These are phyloP conservation scores for Sebastes baramenuke DNA, from an alignment of 2,797 vertebrate genomes.

Conservation along the genomic window DNA sequence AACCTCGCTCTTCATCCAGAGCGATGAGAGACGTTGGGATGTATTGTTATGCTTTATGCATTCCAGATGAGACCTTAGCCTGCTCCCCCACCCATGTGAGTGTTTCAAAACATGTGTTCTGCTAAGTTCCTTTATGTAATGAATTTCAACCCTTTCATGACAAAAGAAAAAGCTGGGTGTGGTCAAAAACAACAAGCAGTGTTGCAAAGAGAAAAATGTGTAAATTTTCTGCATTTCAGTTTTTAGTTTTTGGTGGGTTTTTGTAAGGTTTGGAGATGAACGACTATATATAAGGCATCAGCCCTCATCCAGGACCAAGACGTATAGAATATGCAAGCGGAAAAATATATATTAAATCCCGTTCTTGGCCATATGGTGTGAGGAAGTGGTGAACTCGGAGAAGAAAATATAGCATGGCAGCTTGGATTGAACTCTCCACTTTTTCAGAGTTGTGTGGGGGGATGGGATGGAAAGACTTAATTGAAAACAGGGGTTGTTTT, in stretches of 20 bases:
- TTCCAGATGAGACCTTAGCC: constrained; percentile 80
- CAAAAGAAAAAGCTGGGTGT: constrained; percentile 54
- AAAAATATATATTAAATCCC: constrained; percentile 54
- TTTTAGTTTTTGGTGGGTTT: background rate
- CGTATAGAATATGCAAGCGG: constrained; percentile 19
- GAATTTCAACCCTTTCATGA: constrained; percentile 49
- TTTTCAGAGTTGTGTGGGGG: constrained; percentile 47
- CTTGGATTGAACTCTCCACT: constrained; percentile 39
- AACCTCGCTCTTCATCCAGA: constrained; percentile 41
- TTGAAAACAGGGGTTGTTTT: constrained; percentile 83
- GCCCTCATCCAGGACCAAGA: background rate
- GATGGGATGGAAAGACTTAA: constrained; percentile 72
- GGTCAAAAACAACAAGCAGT: constrained; percentile 54
- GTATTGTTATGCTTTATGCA: constrained; percentile 79
- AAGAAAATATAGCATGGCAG: constrained; percentile 64
- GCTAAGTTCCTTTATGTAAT: constrained; percentile 46
- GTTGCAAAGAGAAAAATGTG: background rate
- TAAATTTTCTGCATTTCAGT: background rate
- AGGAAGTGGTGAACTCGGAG: constrained; percentile 42
- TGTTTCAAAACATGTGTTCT: constrained; percentile 69
- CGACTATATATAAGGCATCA: background rate
- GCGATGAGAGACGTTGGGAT: constrained; percentile 73
- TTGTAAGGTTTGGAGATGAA: background rate
- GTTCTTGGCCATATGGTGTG: constrained; percentile 30
- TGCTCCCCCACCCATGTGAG: constrained; percentile 58